phyloP scores from a whole-genome alignment of 1,140 invertebrate genomes.

The Lutraria rhynchaena region DNA sequence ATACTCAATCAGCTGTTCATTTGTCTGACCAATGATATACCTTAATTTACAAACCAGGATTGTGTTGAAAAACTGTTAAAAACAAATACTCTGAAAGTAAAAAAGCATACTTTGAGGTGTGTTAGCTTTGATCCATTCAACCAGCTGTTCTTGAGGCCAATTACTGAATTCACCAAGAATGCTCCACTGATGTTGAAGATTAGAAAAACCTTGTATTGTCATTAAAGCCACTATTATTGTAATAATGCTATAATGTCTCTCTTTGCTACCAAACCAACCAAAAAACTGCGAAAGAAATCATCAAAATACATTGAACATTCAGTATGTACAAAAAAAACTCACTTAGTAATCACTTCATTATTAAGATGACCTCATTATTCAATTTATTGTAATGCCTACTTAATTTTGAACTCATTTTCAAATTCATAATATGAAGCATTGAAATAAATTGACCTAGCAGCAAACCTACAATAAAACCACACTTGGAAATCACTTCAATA shows the following conservation, averaged over 20 bases:
- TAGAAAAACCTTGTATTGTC: conserved; percentile 82
- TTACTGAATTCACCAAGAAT: conserved; percentile 83
- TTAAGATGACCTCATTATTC: too few relatives aligned
- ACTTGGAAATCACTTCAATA: too few relatives aligned
- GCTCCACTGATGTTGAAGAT: conserved; percentile 83
- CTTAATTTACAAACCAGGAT: too few relatives aligned
- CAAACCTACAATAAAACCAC: too few relatives aligned
- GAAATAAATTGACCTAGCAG: too few relatives aligned
- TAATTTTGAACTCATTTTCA: background rate
- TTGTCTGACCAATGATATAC: too few relatives aligned
- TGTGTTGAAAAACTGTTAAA: too few relatives aligned
- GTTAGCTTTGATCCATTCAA: conserved; percentile 88
- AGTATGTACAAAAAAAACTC: too few relatives aligned
- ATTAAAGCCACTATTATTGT: conserved; percentile 82
- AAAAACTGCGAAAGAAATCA: conserved; percentile 71
- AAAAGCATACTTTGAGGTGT: conserved; percentile 84
- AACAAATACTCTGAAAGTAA: too few relatives aligned
- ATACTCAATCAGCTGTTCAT: too few relatives aligned
- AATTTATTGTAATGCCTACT: background rate
- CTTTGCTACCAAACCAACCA: conserved; percentile 69
- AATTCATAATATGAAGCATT: background rate
- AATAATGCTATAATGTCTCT: conserved; percentile 80
- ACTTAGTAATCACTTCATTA: too few relatives aligned
- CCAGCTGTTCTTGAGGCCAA: conserved; percentile 87
- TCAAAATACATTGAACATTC: too few relatives aligned